Percentiles rank a stretch among this genome's conserved stretches.
These are phyloP conservation scores for Virgularia gustaviana DNA, from an alignment of 92 coral and sea anemone genomes.

Conservation along the genomic window DNA sequence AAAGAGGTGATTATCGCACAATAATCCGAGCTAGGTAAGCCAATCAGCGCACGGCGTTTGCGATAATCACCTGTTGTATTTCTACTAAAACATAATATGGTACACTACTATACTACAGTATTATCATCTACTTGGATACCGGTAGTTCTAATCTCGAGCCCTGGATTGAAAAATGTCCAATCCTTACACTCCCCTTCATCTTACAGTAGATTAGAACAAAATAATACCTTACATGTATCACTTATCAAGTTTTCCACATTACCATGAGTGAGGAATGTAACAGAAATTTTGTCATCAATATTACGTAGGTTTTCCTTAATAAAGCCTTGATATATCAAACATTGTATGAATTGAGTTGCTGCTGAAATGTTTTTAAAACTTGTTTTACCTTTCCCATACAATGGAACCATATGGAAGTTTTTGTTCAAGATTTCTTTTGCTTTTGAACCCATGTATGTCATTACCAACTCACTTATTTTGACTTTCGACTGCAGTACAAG, in stretches of 20 bases:
- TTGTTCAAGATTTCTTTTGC: conserved; percentile 9
- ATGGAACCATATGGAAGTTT: conserved; percentile 21
- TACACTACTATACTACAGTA: not conserved
- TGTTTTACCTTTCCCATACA: conserved; percentile 37
- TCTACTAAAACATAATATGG: too few relatives aligned
- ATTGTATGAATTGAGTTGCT: conserved; percentile 29
- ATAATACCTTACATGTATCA: conserved; percentile 3
- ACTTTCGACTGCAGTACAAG: conserved; percentile 5
- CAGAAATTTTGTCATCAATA: conserved; percentile 23
- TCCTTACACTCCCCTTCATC: too few relatives aligned
- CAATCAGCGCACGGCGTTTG: too few relatives aligned
- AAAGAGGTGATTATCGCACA: too few relatives aligned
- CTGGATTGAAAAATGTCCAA: too few relatives aligned
- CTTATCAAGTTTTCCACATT: conserved; percentile 33
- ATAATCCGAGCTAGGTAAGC: too few relatives aligned
- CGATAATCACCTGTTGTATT: too few relatives aligned
- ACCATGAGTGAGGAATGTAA: conserved; percentile 26
- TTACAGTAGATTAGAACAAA: not conserved
- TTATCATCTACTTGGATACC: not conserved
- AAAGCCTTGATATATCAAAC: conserved; percentile 40
- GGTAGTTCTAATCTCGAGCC: not conserved
- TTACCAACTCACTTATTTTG: conserved; percentile 29
- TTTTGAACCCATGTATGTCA: conserved; percentile 38
- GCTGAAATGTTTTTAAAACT: conserved; percentile 2
- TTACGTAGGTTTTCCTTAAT: conserved; percentile 24